Evolutionary conservation across 2,113 vertebrate species (phyloP).

Genomic region (Pomatorhinus ruficollis): DNA sequence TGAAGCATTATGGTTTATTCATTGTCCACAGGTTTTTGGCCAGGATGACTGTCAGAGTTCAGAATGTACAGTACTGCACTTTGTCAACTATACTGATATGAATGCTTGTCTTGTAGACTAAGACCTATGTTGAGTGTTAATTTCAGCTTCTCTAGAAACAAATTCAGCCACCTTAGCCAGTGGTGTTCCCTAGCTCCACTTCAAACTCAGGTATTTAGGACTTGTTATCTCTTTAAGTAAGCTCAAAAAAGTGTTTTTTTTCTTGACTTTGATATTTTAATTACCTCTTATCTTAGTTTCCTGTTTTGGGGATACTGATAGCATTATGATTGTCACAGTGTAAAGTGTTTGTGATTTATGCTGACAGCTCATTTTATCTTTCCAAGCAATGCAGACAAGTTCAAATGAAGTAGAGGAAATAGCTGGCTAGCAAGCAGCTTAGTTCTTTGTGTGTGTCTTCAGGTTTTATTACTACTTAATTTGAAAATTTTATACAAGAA

Average conservation of each 20-base stretch:
- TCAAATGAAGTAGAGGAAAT: slow-evolving; percentile 39
- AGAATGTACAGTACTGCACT: background rate
- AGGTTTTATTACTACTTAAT: slow-evolving; percentile 51
- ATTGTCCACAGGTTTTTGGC: background rate
- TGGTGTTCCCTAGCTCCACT: background rate
- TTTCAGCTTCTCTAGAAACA: background rate
- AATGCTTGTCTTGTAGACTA: background rate
- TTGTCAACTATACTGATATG: background rate
- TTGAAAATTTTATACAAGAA: slow-evolving; percentile 66
- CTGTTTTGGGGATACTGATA: background rate
- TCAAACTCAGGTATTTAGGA: background rate
- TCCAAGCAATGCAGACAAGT: slow-evolving; percentile 16
- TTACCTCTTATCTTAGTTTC: slow-evolving; percentile 1
- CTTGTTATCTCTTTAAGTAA: background rate
- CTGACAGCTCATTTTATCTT: slow-evolving; percentile 53
- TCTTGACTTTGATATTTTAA: background rate
- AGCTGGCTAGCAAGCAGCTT: background rate
- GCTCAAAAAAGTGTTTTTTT: background rate
- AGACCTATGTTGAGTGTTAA: background rate
- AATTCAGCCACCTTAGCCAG: background rate
- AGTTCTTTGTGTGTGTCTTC: background rate
- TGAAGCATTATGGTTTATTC: background rate
- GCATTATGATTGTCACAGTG: slow-evolving; percentile 25
- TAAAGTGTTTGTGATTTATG: slow-evolving; percentile 47
- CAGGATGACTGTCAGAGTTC: background rate